phyloP scores from a whole-genome alignment of 1,140 invertebrate species.

The Drosophila parvula region DNA sequence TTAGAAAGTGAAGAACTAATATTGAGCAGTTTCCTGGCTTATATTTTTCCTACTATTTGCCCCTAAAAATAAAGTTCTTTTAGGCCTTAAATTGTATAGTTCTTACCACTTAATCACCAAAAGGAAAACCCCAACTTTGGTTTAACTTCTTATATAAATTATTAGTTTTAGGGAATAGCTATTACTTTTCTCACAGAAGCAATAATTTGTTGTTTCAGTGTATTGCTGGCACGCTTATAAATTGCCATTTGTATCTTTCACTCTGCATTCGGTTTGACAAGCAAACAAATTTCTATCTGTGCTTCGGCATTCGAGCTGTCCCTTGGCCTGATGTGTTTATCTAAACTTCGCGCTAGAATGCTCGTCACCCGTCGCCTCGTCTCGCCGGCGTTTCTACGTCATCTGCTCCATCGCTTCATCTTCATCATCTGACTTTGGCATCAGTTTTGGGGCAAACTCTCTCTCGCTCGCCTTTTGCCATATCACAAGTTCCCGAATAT shows the following conservation, averaged over 20 bases:
- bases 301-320: constrained; percentile 43
- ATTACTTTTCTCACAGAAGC: background rate
- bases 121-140: no score
- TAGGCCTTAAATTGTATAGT: no score
- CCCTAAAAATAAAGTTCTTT: background rate
- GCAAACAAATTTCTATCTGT: constrained; percentile 71
- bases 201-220: background rate
- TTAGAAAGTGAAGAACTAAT: background rate
- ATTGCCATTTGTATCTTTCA: constrained; percentile 75
- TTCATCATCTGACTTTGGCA: constrained; percentile 52
- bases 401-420: constrained; percentile 65
- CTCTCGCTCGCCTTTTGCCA: constrained; percentile 9
- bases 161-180: background rate
- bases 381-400: constrained; percentile 56
- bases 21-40: background rate
- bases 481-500: constrained; percentile 29
- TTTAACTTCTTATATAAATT: background rate
- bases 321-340: constrained; percentile 64
- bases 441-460: background rate
- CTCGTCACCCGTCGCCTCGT: constrained; percentile 54
- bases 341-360: constrained; percentile 79
- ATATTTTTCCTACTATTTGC: no score
- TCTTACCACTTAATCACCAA: background rate
- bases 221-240: constrained; percentile 61
- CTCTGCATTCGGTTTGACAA: constrained; percentile 60